Evolutionary conservation across 2,113 vertebrate species (phyloP), one percentile per base, ranked within the genome.

Genomic region (Corythaixoides concolor): DNA sequence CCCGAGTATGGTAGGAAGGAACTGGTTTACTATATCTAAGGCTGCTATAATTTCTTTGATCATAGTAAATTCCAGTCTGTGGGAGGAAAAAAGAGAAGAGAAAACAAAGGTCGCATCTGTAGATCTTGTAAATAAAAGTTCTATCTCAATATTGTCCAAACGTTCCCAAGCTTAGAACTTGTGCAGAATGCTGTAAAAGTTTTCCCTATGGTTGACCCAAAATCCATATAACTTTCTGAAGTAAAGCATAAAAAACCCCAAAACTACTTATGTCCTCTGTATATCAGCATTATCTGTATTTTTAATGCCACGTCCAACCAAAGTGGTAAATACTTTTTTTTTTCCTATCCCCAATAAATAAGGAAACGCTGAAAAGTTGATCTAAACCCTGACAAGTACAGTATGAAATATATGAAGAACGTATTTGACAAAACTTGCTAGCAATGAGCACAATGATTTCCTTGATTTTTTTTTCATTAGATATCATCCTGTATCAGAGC

Each of bases 21-120:
- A 94, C 70, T 41, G 98, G 96, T 98, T 99, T 99, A 98, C 98
- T 98, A 97, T 97, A 98, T 97, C 96, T 98, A 96, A 99, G 98
- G 97, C 98, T 99, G 98, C 96, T 99, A 98, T 99, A 99, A 96
- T 98, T 99, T 98, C 99, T 99, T 95, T 99, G 98, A 98, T 99
- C 99, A 75, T 98, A 98, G 98, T 99, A 99, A 94, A 99, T 97
- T 97, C 99, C 99, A 96, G 98, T 99, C 99, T 99, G 97, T 85
- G 97, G 95, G 96, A 79, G 20, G 93, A 69, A 97, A 94, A 85
- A 77, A 80, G 20, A 52, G 78, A 43, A 73, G 73, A 83, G 6
- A 82, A 60, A 89, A 77, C 8, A 63, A 63, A 94, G 20, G 35
- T 81, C 5, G 6, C 16, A 79, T 47, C 30, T 86, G 23, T 28